Evolutionary conservation across 2,797 vertebrate genomes (phyloP).

Genomic region (Pempheris klunzingeri): DNA sequence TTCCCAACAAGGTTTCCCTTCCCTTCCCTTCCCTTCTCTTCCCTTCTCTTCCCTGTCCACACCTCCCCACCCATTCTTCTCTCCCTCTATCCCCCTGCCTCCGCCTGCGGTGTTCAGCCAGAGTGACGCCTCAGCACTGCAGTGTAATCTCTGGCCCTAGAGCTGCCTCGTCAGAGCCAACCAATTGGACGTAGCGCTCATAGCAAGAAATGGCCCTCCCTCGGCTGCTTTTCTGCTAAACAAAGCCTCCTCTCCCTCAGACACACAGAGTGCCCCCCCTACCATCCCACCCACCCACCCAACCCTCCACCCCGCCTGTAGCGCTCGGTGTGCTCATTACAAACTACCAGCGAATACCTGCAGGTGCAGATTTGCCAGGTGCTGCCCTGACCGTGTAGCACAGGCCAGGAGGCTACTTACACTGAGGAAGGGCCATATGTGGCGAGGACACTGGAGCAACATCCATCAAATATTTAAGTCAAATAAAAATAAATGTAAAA

Average conservation of each 20-base stretch:
- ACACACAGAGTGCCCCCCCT: constrained; percentile 9
- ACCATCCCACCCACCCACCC: too few relatives aligned
- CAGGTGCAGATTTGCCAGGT: constrained; percentile 58
- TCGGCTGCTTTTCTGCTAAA: constrained; percentile 59
- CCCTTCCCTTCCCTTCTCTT: constrained; percentile 24
- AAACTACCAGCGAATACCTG: constrained; percentile 51
- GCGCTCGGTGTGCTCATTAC: constrained; percentile 24
- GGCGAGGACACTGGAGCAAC: constrained; percentile 30
- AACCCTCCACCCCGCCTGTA: constrained; percentile 4
- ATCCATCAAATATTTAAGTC: constrained; percentile 12
- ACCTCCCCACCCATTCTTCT: constrained; percentile 60
- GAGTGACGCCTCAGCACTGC: constrained; percentile 84
- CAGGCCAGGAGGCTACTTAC: constrained; percentile 25
- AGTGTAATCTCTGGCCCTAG: constrained; percentile 80
- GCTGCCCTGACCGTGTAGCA: constrained; percentile 35
- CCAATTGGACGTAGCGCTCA: constrained; percentile 69
- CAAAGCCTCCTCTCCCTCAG: constrained; percentile 44
- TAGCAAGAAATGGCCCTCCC: constrained; percentile 65
- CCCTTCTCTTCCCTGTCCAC: constrained; percentile 47
- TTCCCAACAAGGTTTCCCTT: constrained; percentile 50
- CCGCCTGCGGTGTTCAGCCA: constrained; percentile 75
- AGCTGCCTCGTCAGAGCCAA: constrained; percentile 74
- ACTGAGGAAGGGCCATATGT: not conserved
- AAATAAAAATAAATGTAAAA: too few relatives aligned
- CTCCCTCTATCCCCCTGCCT: constrained; percentile 48